Evolutionary conservation across 2,113 vertebrate genomes (phyloP), one percentile per base, ranked within the genome.

Genomic region (Upupa epops): DNA sequence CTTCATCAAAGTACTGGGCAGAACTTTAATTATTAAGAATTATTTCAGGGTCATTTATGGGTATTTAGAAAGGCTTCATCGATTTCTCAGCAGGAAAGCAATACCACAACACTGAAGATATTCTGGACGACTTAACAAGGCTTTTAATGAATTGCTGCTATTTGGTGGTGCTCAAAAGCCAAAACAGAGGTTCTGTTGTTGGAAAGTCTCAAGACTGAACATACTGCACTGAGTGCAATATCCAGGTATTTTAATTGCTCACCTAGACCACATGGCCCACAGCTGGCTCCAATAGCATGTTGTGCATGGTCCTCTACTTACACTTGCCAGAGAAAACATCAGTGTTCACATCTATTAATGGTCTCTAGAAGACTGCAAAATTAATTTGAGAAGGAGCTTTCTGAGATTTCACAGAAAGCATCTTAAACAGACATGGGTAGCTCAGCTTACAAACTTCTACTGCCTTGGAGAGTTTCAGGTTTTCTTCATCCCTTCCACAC

Each of bases 241-340:
- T 58, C 76, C 37, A 78, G 80, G 61, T 88, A 84, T 94, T 95
- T 92, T 77, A 77, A 83, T 77, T 59, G 76, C 88, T 78, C 37
- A 69, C 65, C 83, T 46, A 46, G 82, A 78, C 61, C 86, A 83
- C 69, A 71, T 15, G 65, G 76, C 58, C 69, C 0, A 0, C 49
- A 83, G 54, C 58, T 1, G 8, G 61, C 46, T 90, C 54, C 80
- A 83, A 45, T 60, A 71, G 77, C 42, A 58, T 34, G 74, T 79
- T 32, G 14, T 56, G 34, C 56, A 19, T 16, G 72, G 75, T n/a
- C 52, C 46, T 54, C 24, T 74, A 2, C 59, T 80, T 32, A 8
- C 26, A 28, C 13, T 22, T 89, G 94, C 83, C 88, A 95, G 80
- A 95, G 76, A 88, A 95, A 95, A 94, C 69, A 85, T 37, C 48